Percentiles rank a stretch among this genome's conserved stretches.
phyloP scores from a whole-genome alignment of 2,797 vertebrate species.

The Nannoperca obscura region DNA sequence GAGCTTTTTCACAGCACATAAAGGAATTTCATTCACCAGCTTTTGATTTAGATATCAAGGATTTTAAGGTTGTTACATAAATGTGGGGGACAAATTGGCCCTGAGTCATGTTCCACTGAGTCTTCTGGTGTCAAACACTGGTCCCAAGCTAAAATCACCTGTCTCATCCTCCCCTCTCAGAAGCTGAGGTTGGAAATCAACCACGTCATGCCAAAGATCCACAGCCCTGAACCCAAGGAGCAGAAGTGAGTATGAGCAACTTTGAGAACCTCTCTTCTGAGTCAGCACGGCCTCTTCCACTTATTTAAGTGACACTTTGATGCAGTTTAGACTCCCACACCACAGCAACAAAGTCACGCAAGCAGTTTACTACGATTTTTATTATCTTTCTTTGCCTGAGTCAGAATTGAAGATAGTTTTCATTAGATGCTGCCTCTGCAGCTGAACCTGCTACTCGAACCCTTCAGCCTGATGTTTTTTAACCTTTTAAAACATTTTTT shows the following conservation, averaged over 20 bases:
- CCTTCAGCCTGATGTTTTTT: neutral
- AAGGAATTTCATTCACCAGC: slow-evolving; percentile 16
- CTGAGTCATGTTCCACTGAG: slow-evolving; percentile 10
- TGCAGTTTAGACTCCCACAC: slow-evolving; percentile 1
- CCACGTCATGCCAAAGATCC: slow-evolving; percentile 51
- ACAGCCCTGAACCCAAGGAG: slow-evolving; percentile 68
- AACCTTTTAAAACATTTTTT: neutral
- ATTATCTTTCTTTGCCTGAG: neutral
- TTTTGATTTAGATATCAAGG: slow-evolving; percentile 21
- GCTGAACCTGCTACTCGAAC: neutral
- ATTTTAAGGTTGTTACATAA: slow-evolving; percentile 31
- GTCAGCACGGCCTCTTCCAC: slow-evolving; percentile 19
- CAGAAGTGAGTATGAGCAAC: slow-evolving; percentile 78
- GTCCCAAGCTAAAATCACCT: neutral
- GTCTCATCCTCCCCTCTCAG: slow-evolving; percentile 56
- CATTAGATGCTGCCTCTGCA: neutral
- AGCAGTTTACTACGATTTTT: neutral
- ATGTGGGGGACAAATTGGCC: neutral
- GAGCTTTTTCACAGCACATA: slow-evolving; percentile 30
- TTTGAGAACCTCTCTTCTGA: slow-evolving; percentile 9
- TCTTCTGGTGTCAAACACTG: slow-evolving; percentile 2
- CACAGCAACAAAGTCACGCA: neutral
- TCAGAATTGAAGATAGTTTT: slow-evolving; percentile 11
- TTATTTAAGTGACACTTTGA: neutral
- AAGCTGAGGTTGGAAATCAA: slow-evolving; percentile 76